These are phyloP conservation scores for Melanaphis sacchari DNA, from an alignment of 1,140 invertebrate genomes.

Conservation along the genomic window DNA sequence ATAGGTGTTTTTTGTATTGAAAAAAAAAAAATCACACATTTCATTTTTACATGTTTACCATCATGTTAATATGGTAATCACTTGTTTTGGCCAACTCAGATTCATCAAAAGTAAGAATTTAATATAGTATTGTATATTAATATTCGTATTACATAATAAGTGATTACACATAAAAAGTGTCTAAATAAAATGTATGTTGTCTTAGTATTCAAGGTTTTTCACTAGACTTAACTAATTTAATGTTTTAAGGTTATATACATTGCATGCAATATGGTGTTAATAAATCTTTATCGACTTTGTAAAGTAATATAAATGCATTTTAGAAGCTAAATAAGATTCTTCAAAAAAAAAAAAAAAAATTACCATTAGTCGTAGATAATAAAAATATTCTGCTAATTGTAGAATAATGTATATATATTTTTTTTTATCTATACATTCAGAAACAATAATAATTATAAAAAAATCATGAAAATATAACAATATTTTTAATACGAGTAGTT, in stretches of 20 bases:
- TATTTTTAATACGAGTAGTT: no score
- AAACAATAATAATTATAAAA: not conserved
- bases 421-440: not conserved
- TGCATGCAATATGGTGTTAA: not conserved
- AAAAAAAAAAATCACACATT: constrained; percentile 71
- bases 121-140: not conserved
- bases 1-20: constrained; percentile 69
- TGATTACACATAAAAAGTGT: no score
- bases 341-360: no score
- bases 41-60: constrained; percentile 73
- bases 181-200: not conserved
- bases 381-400: not conserved
- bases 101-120: constrained; percentile 43
- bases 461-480: no score
- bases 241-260: not conserved
- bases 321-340: not conserved
- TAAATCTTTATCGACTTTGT: not conserved
- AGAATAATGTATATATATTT: not conserved
- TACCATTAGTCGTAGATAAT: not conserved
- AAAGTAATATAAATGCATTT: not conserved
- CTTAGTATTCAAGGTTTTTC: not conserved
- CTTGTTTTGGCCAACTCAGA: constrained; percentile 56
- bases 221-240: not conserved
- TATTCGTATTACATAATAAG: not conserved
- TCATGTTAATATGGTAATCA: constrained; percentile 67